Percentiles rank a stretch among this genome's conserved stretches.
These are phyloP conservation scores for Morus bassanus DNA, from an alignment of 2,797 vertebrate genomes.

Conservation along the genomic window DNA sequence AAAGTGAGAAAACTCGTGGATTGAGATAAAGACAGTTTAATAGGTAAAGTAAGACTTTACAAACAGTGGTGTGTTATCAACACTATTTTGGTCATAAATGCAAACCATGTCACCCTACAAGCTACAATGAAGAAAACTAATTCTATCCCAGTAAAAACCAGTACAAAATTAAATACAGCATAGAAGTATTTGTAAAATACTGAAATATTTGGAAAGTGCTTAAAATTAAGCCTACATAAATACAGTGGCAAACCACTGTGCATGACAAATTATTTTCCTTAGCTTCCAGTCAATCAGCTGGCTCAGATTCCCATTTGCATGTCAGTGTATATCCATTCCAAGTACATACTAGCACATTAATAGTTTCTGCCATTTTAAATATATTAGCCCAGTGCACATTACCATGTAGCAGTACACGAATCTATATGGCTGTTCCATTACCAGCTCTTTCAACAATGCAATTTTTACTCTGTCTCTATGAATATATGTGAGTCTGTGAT, in stretches of 20 bases:
- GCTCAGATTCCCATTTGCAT: slow-evolving; percentile 19
- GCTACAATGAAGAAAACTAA: neutral
- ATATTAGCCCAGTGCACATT: neutral
- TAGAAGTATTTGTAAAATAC: neutral
- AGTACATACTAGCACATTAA: neutral
- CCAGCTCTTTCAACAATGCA: neutral
- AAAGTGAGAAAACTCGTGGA: neutral
- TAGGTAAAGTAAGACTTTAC: neutral
- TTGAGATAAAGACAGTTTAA: neutral
- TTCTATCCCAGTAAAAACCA: neutral
- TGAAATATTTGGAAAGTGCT: slow-evolving; percentile 11
- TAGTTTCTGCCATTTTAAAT: neutral
- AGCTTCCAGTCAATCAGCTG: neutral
- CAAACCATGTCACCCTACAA: neutral
- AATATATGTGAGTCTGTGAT: neutral
- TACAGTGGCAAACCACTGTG: neutral
- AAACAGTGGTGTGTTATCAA: neutral
- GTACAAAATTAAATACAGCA: neutral
- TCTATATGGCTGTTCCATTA: neutral
- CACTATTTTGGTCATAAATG: neutral
- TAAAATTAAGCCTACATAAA: slow-evolving; percentile 24
- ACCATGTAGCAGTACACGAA: neutral
- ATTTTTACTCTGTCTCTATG: neutral
- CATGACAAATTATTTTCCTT: slow-evolving; percentile 10
- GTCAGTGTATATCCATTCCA: neutral